Percentiles rank a stretch among this genome's conserved stretches.
Conservation (phyloP, 2,888 invertebrate genomes). For the Fragum whitleyi region DNA sequence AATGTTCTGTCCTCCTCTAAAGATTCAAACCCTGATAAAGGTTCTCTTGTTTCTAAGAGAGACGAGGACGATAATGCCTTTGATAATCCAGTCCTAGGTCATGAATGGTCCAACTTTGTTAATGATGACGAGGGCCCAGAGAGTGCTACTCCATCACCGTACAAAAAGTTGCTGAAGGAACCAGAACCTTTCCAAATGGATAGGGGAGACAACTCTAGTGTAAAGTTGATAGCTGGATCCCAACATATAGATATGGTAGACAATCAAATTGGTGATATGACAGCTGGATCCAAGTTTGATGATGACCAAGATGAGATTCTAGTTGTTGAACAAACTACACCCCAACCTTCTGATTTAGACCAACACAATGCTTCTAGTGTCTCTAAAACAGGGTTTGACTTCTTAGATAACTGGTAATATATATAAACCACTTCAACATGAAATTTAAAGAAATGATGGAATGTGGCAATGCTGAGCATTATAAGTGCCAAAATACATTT, state of each 20-base stretch:
- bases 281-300: conserved; percentile 22
- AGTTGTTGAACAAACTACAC: conserved; percentile 34
- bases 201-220: conserved; percentile 45
- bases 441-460: neutral
- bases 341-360: conserved; percentile 25
- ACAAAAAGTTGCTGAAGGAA: conserved; percentile 58
- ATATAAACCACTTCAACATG: too few species aligned
- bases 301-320: conserved; percentile 54
- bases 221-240: neutral
- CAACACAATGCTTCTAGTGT: conserved; percentile 53
- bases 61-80: conserved; percentile 70
- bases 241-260: neutral
- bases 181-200: conserved; percentile 56
- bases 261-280: neutral
- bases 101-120: conserved; percentile 74
- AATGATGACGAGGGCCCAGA: conserved; percentile 59
- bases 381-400: conserved; percentile 77
- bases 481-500: too few species aligned
- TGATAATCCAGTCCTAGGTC: conserved; percentile 72
- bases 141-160: conserved; percentile 64
- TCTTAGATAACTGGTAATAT: conserved; percentile 79
- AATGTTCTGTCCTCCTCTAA: conserved; percentile 38
- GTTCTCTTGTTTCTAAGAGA: conserved; percentile 39
- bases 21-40: conserved; percentile 39
- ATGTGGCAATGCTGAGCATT: too few species aligned